These are phyloP conservation scores for Cherax quadricarinatus DNA, from an alignment of 1,140 invertebrate genomes.

Conservation along the genomic window DNA sequence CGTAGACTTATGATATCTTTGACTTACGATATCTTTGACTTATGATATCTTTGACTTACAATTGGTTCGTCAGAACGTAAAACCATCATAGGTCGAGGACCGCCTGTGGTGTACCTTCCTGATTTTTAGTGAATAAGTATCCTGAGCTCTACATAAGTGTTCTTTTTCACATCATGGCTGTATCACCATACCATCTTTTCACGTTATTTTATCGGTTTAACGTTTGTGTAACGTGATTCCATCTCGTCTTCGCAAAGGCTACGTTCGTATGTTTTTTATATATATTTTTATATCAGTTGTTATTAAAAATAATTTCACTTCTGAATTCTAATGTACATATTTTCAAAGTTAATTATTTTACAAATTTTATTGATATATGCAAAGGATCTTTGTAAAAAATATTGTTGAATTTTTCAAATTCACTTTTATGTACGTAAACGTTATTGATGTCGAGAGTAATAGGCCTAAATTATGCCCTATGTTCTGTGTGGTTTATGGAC, in stretches of 20 bases:
- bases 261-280: background rate
- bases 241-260: background rate
- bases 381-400: background rate
- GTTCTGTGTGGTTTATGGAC: slow-evolving; percentile 4
- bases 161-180: too few species aligned
- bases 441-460: background rate
- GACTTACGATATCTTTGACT: too few species aligned
- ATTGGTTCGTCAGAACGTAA: too few species aligned
- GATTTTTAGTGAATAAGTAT: too few species aligned
- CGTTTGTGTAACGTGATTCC: too few species aligned
- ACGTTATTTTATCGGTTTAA: too few species aligned
- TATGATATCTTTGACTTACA: too few species aligned
- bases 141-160: too few species aligned
- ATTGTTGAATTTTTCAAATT: background rate
- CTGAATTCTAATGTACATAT: background rate
- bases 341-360: background rate
- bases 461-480: background rate
- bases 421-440: background rate
- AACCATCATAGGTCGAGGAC: too few species aligned
- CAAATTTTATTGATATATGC: background rate
- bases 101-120: too few species aligned
- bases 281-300: background rate
- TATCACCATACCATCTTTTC: too few species aligned
- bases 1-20: too few species aligned
- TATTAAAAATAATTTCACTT: background rate